Conservation (phyloP, 2,888 invertebrate genomes). For the Elegia similella region DNA sequence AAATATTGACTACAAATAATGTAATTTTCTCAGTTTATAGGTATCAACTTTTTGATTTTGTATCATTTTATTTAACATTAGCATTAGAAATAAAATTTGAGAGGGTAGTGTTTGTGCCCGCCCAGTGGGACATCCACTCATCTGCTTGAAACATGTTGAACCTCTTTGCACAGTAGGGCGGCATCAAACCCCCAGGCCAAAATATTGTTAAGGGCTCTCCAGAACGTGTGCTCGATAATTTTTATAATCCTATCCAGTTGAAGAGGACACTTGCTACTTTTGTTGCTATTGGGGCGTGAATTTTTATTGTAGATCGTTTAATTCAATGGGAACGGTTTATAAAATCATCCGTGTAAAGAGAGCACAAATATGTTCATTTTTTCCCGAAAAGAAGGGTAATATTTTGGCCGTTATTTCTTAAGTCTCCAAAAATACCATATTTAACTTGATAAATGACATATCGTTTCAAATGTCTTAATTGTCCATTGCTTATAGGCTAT, state of each 20-base stretch:
- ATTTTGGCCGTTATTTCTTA: too few species aligned
- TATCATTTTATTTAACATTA: slow-evolving; percentile 15
- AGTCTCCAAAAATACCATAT: too few species aligned
- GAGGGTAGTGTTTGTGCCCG: slow-evolving; percentile 15
- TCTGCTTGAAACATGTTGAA: slow-evolving; percentile 32
- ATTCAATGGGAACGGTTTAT: neutral
- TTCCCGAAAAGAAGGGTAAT: too few species aligned
- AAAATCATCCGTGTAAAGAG: neutral
- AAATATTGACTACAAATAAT: too few species aligned
- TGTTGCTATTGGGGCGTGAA: slow-evolving; percentile 9
- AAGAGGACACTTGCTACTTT: slow-evolving; percentile 16
- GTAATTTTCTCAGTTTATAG: too few species aligned
- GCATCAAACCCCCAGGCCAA: slow-evolving; percentile 45
- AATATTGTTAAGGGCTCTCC: slow-evolving; percentile 59
- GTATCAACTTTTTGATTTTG: slow-evolving; percentile 21
- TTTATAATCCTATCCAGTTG: slow-evolving; percentile 51
- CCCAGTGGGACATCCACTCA: slow-evolving; percentile 39
- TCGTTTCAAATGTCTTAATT: too few species aligned
- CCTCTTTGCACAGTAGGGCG: slow-evolving; percentile 43
- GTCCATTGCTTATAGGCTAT: too few species aligned
- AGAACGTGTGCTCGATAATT: slow-evolving; percentile 60
- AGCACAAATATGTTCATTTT: too few species aligned
- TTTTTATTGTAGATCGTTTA: neutral
- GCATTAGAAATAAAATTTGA: neutral
- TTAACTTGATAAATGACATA: too few species aligned